Percentiles rank a stretch among this genome's conserved stretches.
Conservation (phyloP, 2,888 invertebrate species). For the Rhagophthalmus giganteus region DNA sequence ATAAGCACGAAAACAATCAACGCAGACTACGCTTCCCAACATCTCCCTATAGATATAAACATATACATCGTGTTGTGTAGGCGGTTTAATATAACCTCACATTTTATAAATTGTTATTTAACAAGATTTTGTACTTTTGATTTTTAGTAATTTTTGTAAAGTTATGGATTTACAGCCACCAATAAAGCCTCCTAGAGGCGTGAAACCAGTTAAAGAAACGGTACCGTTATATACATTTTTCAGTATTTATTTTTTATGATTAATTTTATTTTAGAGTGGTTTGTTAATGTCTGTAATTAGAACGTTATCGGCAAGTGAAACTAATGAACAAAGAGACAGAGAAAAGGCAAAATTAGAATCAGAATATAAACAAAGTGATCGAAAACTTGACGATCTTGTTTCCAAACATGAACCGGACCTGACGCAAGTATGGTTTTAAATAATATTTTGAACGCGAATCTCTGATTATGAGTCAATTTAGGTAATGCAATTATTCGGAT, state of each 20-base stretch:
- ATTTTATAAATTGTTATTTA: not conserved
- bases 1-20: too few relatives aligned
- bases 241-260: constrained; percentile 8
- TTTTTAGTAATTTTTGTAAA: not conserved
- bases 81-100: not conserved
- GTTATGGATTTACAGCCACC: constrained; percentile 60
- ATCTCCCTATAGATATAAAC: too few relatives aligned
- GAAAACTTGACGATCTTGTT: constrained; percentile 83
- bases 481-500: constrained; percentile 71
- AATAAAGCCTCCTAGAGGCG: constrained; percentile 82
- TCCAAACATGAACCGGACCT: constrained; percentile 86
- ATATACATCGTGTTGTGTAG: not conserved
- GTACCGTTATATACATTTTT: constrained; percentile 53
- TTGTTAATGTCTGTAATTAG: constrained; percentile 93
- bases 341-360: constrained; percentile 93
- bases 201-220: constrained; percentile 84
- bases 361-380: constrained; percentile 91
- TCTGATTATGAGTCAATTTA: too few relatives aligned
- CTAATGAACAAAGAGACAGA: constrained; percentile 88
- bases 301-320: constrained; percentile 91
- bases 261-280: constrained; percentile 68
- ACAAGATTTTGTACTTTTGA: not conserved
- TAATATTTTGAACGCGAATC: constrained; percentile 6
- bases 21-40: too few relatives aligned
- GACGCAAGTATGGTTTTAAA: constrained; percentile 63